Conservation (phyloP, 2,113 vertebrate species). For the Colaptes auratus region DNA sequence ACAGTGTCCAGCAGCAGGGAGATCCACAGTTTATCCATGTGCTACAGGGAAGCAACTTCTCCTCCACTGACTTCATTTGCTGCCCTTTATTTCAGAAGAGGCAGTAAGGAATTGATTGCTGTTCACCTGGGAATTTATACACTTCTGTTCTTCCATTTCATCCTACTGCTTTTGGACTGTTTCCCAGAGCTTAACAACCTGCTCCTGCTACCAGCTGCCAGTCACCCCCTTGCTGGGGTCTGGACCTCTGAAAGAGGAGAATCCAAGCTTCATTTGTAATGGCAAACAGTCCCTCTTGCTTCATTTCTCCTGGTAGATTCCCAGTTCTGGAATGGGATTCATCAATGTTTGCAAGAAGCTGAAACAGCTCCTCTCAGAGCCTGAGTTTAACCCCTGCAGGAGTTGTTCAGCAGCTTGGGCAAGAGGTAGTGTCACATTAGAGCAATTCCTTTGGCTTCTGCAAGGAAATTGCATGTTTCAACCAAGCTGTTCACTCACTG, state of each 20-base stretch:
- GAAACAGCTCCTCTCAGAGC: not conserved
- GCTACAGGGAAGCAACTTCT: not conserved
- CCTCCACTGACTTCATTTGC: not conserved
- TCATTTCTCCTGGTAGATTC: not conserved
- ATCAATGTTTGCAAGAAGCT: not conserved
- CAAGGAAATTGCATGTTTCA: not conserved
- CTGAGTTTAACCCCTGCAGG: not conserved
- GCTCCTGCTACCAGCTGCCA: not conserved
- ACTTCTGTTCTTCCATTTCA: not conserved
- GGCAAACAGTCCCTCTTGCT: not conserved
- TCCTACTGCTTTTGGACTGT: not conserved
- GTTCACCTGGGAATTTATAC: not conserved
- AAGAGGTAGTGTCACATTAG: accelerated
- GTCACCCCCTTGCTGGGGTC: not conserved
- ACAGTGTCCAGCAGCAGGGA: not conserved
- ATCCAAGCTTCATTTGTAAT: not conserved
- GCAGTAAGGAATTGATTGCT: not conserved
- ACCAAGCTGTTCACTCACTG: not conserved
- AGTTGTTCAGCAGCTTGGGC: not conserved
- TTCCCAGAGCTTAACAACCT: not conserved
- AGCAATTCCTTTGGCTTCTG: not conserved
- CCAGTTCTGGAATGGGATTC: not conserved
- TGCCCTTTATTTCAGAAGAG: not conserved
- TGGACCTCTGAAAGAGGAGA: not conserved
- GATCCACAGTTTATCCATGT: accelerated